Conservation (phyloP, 2,888 invertebrate species). For the Ectobius pallidus region DNA sequence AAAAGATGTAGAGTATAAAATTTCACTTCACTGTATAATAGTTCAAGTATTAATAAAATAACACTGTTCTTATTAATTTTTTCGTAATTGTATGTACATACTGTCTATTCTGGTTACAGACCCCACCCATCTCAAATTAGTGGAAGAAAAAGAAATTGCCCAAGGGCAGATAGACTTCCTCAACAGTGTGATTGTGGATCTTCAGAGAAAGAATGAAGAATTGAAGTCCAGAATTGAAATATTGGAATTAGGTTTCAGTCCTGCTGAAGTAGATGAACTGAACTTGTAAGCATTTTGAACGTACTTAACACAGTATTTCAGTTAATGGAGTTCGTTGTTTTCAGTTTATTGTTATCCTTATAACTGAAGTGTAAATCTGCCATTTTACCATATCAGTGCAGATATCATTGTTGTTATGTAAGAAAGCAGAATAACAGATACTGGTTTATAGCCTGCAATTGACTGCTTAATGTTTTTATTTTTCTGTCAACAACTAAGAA, state of each 20-base stretch:
- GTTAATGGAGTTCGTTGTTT: background rate
- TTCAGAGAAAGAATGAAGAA: conserved; percentile 91
- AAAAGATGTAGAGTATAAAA: no score
- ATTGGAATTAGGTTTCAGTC: conserved; percentile 69
- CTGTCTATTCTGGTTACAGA: no score
- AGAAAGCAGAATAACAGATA: no score
- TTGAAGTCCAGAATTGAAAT: conserved; percentile 79
- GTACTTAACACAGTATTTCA: no score
- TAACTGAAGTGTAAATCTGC: background rate
- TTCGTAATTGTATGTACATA: no score
- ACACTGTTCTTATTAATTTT: no score
- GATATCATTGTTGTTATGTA: no score
- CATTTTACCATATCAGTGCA: background rate
- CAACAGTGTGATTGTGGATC: conserved; percentile 95
- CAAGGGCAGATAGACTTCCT: conserved; percentile 86
- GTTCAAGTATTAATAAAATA: no score
- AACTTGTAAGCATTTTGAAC: conserved; percentile 58
- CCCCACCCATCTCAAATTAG: conserved; percentile 50
- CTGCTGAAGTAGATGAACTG: conserved; percentile 57
- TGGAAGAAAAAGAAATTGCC: conserved; percentile 67
- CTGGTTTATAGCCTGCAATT: no score
- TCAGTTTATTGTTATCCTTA: conserved; percentile 9
- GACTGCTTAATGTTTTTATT: no score
- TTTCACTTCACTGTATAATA: no score
- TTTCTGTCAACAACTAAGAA: no score